Conservation (phyloP, 2,888 invertebrate genomes). For the Eucriotettix oculatus region DNA sequence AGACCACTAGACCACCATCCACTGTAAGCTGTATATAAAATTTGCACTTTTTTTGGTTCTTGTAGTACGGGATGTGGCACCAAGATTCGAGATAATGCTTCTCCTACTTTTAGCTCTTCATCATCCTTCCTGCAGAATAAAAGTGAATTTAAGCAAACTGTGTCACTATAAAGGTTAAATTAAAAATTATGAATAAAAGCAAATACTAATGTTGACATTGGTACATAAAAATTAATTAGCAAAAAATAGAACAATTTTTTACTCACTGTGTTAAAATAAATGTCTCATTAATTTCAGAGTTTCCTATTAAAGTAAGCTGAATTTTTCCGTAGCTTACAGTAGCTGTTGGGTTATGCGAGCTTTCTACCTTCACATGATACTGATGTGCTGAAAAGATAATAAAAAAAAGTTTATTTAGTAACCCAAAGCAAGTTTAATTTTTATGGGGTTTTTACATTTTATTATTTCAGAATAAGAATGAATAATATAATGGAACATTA, state of each 20-base stretch:
- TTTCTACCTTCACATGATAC: constrained; percentile 68
- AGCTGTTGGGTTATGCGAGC: constrained; percentile 43
- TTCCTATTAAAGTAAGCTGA: constrained; percentile 58
- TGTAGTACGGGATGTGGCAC: constrained; percentile 78
- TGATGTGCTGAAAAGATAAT: constrained; percentile 50
- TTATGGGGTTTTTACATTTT: no score
- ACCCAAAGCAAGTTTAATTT: no score
- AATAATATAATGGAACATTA: no score
- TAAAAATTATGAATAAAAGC: no score
- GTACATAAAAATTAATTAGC: no score
- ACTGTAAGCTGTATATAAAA: constrained; percentile 74
- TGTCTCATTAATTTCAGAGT: constrained; percentile 69
- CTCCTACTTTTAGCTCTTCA: constrained; percentile 51
- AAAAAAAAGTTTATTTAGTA: no score
- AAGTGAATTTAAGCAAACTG: background rate
- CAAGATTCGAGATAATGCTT: constrained; percentile 60
- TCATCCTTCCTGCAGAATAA: constrained; percentile 52
- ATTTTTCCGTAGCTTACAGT: constrained; percentile 59
- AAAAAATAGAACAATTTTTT: no score
- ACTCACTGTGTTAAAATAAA: constrained; percentile 71
- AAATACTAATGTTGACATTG: no score
- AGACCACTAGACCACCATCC: constrained; percentile 82
- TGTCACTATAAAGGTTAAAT: no score
- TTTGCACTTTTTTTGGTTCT: constrained; percentile 51
- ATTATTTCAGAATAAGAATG: no score